Evolutionary conservation across 2,797 vertebrate genomes (phyloP).

Genomic region (Numenius phaeopus): DNA sequence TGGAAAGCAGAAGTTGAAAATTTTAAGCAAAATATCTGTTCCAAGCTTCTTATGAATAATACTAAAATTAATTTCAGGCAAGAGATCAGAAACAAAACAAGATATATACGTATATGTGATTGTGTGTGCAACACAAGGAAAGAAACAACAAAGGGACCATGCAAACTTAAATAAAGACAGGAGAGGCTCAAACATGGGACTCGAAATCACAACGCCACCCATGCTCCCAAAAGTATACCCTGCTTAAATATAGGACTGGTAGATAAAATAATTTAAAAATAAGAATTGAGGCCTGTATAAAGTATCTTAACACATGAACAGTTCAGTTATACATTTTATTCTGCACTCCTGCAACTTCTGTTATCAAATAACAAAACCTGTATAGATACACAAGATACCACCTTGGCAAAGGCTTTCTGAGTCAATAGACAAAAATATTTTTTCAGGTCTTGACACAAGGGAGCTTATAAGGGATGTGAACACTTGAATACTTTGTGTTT

Average conservation of each 20-base stretch:
- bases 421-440: neutral
- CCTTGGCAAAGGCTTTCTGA: slow-evolving; percentile 7
- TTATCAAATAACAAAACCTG: neutral
- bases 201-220: neutral
- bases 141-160: neutral
- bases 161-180: neutral
- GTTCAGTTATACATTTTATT: neutral
- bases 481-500: neutral
- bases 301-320: neutral
- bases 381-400: neutral
- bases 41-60: neutral
- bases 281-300: neutral
- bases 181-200: neutral
- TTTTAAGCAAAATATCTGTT: neutral
- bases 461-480: neutral
- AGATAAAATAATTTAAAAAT: neutral
- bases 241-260: neutral
- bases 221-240: neutral
- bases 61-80: neutral
- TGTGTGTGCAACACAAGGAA: neutral
- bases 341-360: neutral
- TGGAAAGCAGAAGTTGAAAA: neutral
- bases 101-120: accelerated
- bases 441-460: neutral
- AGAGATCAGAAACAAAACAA: neutral